Evolutionary conservation across 2,888 invertebrate genomes (phyloP).

Genomic region (Opisthograptis luteolata): DNA sequence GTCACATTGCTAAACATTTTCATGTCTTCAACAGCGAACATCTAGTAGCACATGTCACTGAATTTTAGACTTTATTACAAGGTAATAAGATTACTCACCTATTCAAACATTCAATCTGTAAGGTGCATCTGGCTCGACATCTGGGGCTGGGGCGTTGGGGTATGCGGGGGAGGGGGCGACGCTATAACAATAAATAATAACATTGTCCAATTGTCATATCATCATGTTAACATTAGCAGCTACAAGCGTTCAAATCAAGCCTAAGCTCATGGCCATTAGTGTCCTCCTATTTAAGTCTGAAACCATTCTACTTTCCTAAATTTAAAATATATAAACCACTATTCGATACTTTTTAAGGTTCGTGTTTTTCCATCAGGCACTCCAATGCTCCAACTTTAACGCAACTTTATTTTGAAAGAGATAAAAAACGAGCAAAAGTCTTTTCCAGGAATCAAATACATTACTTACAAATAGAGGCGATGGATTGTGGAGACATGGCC

Average conservation of each 20-base stretch:
- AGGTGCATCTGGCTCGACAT: conserved; percentile 76
- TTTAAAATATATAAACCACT: no score
- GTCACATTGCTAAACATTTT: no score
- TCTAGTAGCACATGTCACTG: not conserved
- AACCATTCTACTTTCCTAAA: no score
- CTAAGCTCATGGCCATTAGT: no score
- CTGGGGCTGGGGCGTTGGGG: conserved; percentile 79
- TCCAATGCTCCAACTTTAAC: no score
- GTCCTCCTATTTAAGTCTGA: no score
- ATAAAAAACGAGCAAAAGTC: not conserved
- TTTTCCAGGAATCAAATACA: conserved; percentile 14
- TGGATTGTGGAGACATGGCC: conserved; percentile 81
- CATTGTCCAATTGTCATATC: no score
- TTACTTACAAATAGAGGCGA: conserved; percentile 79
- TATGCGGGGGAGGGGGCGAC: conserved; percentile 80
- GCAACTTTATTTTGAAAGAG: not conserved
- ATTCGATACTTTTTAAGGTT: no score
- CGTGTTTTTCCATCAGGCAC: no score
- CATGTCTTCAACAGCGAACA: not conserved
- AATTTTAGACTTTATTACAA: conserved; percentile 1
- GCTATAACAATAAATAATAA: conserved; percentile 58
- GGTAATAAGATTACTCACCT: conserved; percentile 45
- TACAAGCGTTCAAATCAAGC: no score
- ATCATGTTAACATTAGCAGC: no score
- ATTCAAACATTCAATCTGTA: conserved; percentile 68